phyloP scores from a whole-genome alignment of 2,797 vertebrate genomes.

The Pseudopleuronectes americanus region DNA sequence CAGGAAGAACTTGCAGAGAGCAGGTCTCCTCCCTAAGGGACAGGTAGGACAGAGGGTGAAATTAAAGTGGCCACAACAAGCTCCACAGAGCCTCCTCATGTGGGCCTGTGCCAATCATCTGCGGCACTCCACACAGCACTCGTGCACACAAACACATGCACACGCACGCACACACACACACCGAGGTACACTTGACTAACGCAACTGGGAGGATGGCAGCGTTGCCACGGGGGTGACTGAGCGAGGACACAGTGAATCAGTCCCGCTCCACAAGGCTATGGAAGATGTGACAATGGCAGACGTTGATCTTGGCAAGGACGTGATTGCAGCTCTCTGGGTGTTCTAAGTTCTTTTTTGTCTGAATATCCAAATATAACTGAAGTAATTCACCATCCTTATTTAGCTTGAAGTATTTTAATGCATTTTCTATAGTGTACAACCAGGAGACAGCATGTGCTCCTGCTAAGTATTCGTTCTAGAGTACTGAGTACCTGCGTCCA shows the following conservation, averaged over 20 bases:
- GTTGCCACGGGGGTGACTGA: neutral
- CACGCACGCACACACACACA: neutral
- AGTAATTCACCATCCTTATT: neutral
- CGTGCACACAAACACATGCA: too few species aligned
- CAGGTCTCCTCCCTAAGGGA: too few species aligned
- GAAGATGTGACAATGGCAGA: neutral
- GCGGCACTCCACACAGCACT: neutral
- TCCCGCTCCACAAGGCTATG: neutral
- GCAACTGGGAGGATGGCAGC: slow-evolving; percentile 2
- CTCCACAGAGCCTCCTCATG: neutral
- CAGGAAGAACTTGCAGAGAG: too few species aligned
- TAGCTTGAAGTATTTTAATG: too few species aligned
- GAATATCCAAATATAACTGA: neutral
- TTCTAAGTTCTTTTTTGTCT: neutral
- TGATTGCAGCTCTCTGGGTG: neutral
- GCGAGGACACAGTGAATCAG: slow-evolving; percentile 20
- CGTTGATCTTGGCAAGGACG: neutral
- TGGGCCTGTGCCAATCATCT: slow-evolving; percentile 13
- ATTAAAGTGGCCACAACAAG: slow-evolving; percentile 1
- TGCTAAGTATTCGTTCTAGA: neutral
- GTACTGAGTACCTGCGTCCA: neutral
- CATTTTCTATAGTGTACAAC: too few species aligned
- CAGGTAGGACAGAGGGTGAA: too few species aligned
- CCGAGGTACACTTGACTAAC: neutral
- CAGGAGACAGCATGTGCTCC: too few species aligned